Base-by-base conservation (phyloP, 53 echinoderm and acorn worm species). In the Mesocentrotus franciscanus region DNA sequence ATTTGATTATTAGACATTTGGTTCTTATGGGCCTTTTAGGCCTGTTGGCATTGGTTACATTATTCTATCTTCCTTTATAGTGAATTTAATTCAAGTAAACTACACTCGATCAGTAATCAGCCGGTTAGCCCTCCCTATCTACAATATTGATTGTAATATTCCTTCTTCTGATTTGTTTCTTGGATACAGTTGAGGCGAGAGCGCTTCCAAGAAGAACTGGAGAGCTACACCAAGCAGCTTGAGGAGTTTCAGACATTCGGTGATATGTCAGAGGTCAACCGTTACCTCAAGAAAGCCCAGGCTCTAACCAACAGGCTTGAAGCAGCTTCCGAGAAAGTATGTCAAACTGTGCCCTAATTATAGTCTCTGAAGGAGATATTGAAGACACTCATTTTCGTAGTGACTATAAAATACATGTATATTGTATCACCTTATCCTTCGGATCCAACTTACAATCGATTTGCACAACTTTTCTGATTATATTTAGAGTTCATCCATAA, bases 271-370 rank as follows among this genome's bases (percentile, higher is more conserved):
- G 98, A 99, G 89, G 96, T 98, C 29, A 96, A 97, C 90, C 90
- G 99, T 26, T 99, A 99, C 94, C 96, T 99, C 34, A 99, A 99
- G 97, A 99, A 99, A 94, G 97, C 97, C n/a, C 99, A 99, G 93
- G 99, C 99, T 55, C 96, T 99, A 61, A 96, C 70, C 59, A 97
- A 95, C 96, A 97, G 99, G 71, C 97, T 99, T 58, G 99, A 99
- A 70, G 90, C 98, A 89, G 98, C 97, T 29, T 95, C 96, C 17
- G 98, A 98, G 39, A 97, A 98, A 96, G 98, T 98, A 93, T 60
- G 68, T 32, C 55, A 87, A 27, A 57, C 1, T 87, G 36, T 42
- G 10, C 36, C 20, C 64, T 64, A 76, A 70, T 89, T 39, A 56
- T 26, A 79, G 72, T 79, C 22, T 79, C 17, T 57, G 6, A 60